phyloP scores from a whole-genome alignment of 2,888 invertebrate species.

The Cataglyphis cursor region DNA sequence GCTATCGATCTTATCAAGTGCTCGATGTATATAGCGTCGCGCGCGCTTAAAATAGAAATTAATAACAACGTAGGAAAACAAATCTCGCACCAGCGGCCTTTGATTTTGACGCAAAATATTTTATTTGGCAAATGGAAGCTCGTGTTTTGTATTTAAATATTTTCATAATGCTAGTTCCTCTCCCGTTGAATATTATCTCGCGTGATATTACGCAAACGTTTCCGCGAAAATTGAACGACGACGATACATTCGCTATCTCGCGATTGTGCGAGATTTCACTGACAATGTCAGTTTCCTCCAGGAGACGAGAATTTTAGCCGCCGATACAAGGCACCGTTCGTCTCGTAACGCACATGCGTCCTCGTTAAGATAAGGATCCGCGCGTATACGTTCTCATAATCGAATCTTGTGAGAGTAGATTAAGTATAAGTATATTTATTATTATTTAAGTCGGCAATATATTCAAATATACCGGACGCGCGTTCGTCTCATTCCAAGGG shows the following conservation, averaged over 20 bases:
- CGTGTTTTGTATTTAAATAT: slow-evolving; percentile 44
- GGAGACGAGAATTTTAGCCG: neutral
- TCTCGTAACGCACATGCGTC: slow-evolving; percentile 4
- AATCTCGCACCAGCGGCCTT: neutral
- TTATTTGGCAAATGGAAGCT: slow-evolving; percentile 9
- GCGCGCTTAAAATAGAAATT: slow-evolving; percentile 7
- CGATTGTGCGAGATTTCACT: neutral
- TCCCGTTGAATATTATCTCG: slow-evolving; percentile 19
- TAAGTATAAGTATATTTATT: slow-evolving; percentile 15
- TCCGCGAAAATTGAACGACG: slow-evolving; percentile 18
- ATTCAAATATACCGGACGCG: neutral
- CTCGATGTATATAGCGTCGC: neutral
- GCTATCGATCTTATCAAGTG: slow-evolving; percentile 1
- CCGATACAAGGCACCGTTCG: neutral
- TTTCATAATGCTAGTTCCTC: neutral
- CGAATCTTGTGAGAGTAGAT: neutral
- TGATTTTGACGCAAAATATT: slow-evolving; percentile 31
- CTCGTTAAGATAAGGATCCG: slow-evolving; percentile 11
- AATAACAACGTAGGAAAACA: neutral
- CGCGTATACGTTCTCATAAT: slow-evolving; percentile 17
- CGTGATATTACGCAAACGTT: slow-evolving; percentile 37
- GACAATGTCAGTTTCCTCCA: neutral
- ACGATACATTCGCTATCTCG: neutral
- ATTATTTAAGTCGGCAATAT: slow-evolving; percentile 24
- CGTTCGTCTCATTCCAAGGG: slow-evolving; percentile 11